phyloP scores from a whole-genome alignment of 2,888 invertebrate species.

The Saturnia japonica region DNA sequence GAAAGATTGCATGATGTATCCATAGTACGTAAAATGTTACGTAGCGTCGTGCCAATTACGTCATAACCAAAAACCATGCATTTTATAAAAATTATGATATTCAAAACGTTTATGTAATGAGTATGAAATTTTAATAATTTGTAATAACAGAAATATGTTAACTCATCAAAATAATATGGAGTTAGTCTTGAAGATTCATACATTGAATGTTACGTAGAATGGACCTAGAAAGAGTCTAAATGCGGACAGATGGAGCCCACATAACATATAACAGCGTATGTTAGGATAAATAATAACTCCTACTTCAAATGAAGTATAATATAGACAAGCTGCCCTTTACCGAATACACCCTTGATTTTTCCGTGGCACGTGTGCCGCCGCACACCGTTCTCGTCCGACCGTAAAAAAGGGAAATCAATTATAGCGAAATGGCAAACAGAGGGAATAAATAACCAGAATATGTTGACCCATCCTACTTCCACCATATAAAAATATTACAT shows the following conservation, averaged over 20 bases:
- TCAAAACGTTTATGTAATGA: too few species aligned
- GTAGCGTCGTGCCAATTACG: too few species aligned
- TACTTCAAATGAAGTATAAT: neutral
- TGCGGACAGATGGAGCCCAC: too few species aligned
- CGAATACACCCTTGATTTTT: slow-evolving; percentile 49
- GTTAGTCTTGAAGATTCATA: neutral
- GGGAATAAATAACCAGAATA: slow-evolving; percentile 42
- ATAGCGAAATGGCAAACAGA: slow-evolving; percentile 68
- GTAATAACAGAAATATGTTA: neutral
- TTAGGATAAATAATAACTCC: neutral
- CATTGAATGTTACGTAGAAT: too few species aligned
- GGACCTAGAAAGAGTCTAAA: too few species aligned
- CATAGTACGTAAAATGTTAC: too few species aligned
- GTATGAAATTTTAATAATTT: neutral
- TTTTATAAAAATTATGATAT: too few species aligned
- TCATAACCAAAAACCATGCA: too few species aligned
- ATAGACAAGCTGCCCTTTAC: slow-evolving; percentile 42
- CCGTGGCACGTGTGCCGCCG: slow-evolving; percentile 59
- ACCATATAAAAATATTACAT: slow-evolving; percentile 1
- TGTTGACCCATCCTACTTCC: slow-evolving; percentile 29
- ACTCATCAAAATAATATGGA: neutral
- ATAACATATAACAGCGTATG: too few species aligned
- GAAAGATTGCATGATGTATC: too few species aligned
- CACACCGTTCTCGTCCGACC: slow-evolving; percentile 64
- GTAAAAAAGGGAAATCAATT: slow-evolving; percentile 79